Evolutionary conservation across 2,888 invertebrate species (phyloP).

Genomic region (Pheosia gnoma): DNA sequence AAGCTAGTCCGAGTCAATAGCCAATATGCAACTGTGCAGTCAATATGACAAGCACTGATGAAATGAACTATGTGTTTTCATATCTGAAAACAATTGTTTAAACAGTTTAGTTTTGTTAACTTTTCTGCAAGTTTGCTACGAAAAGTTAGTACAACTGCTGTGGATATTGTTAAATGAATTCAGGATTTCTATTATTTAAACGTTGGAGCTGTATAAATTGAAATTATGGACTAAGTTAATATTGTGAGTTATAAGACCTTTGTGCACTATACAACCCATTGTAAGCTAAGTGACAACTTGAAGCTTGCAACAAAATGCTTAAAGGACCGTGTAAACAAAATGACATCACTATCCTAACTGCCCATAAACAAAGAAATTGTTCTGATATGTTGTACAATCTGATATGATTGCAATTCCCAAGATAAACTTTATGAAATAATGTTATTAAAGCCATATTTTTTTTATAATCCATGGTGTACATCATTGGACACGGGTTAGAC

Average conservation of each 20-base stretch:
- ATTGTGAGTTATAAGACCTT: slow-evolving; percentile 24
- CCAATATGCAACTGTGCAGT: slow-evolving; percentile 66
- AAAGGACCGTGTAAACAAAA: no score
- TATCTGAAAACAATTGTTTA: slow-evolving; percentile 73
- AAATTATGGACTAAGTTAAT: slow-evolving; percentile 38
- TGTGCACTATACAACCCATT: neutral
- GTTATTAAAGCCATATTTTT: no score
- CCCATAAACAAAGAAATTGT: no score
- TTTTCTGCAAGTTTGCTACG: slow-evolving; percentile 37
- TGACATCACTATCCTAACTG: no score
- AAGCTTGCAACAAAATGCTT: no score
- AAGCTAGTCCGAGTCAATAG: slow-evolving; percentile 74
- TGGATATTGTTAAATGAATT: slow-evolving; percentile 40
- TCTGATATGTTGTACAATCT: no score
- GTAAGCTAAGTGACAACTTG: no score
- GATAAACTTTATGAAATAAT: no score
- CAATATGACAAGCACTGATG: slow-evolving; percentile 50
- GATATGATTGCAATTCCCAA: no score
- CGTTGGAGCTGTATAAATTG: slow-evolving; percentile 41
- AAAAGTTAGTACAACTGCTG: slow-evolving; percentile 27
- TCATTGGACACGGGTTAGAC: no score
- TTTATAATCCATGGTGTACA: no score
- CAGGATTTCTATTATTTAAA: slow-evolving; percentile 37
- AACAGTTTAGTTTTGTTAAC: slow-evolving; percentile 42
- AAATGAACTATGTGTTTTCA: slow-evolving; percentile 74